Evolutionary conservation across 2,113 vertebrate genomes (phyloP).

Genomic region (Vidua chalybeata): DNA sequence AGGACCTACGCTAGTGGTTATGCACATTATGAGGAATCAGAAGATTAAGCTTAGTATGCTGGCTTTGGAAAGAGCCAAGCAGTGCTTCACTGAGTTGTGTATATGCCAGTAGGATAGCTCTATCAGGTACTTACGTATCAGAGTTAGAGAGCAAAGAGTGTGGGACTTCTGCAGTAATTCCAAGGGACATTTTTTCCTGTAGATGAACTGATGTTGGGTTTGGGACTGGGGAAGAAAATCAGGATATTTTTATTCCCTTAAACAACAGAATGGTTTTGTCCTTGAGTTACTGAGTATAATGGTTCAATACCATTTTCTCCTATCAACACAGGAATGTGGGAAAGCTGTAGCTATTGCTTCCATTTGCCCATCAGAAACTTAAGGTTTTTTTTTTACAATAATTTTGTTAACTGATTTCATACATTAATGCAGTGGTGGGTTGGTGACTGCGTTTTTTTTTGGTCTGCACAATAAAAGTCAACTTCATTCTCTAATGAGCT

Average conservation of each 20-base stretch:
- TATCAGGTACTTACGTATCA: background rate
- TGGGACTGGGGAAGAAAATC: background rate
- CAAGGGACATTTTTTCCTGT: background rate
- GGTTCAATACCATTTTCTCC: background rate
- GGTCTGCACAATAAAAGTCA: conserved; percentile 35
- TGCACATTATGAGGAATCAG: conserved; percentile 80
- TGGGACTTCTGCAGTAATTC: background rate
- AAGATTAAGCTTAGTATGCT: conserved; percentile 48
- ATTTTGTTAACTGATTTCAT: conserved; percentile 48
- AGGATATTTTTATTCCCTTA: background rate
- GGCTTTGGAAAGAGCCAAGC: background rate
- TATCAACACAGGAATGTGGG: background rate
- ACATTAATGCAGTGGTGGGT: conserved; percentile 11
- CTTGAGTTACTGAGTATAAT: background rate
- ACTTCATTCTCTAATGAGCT: conserved; percentile 11
- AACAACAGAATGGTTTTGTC: background rate
- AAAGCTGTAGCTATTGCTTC: conserved; percentile 42
- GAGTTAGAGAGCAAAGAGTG: background rate
- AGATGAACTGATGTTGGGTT: background rate
- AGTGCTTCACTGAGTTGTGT: background rate
- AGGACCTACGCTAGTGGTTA: conserved; percentile 80
- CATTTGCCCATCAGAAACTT: conserved; percentile 51
- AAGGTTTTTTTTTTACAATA: conserved; percentile 71
- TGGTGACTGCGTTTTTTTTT: background rate
- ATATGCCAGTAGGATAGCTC: background rate